Percentiles rank a stretch among this genome's conserved stretches.
These are phyloP conservation scores for Bostrychus sinensis DNA, from an alignment of 2,113 vertebrate genomes.

Conservation along the genomic window DNA sequence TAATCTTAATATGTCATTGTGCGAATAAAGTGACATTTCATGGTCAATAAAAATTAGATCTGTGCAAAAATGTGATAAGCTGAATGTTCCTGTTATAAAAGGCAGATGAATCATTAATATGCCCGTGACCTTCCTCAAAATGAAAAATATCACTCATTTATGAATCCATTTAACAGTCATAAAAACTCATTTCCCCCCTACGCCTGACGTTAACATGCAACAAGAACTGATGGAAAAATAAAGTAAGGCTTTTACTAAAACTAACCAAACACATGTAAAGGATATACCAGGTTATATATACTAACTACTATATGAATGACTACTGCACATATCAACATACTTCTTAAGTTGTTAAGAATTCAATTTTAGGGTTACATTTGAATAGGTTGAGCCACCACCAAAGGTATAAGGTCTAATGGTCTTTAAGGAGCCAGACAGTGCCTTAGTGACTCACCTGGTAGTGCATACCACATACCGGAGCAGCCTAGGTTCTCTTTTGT, in stretches of 20 bases:
- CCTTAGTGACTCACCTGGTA: too few species aligned
- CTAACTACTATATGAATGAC: too few species aligned
- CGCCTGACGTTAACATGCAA: conserved; percentile 4
- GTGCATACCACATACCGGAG: too few species aligned
- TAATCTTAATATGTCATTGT: not conserved
- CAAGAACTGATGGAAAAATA: conserved; percentile 26
- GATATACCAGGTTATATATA: too few species aligned
- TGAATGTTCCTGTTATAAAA: conserved; percentile 4
- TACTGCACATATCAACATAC: too few species aligned
- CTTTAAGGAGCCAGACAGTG: too few species aligned
- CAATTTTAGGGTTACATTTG: too few species aligned
- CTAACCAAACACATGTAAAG: conserved; percentile 40
- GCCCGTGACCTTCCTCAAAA: conserved; percentile 13
- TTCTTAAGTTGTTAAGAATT: too few species aligned
- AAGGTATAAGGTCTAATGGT: too few species aligned
- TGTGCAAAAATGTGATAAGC: not conserved
- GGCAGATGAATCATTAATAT: not conserved
- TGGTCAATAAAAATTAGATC: conserved; percentile 8
- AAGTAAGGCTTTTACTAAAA: conserved; percentile 20
- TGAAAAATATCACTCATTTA: not conserved
- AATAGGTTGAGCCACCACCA: too few species aligned
- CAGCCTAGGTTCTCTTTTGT: too few species aligned
- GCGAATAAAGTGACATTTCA: not conserved
- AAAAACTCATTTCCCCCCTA: conserved; percentile 1
- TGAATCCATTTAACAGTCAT: conserved; percentile 7